These are phyloP conservation scores for Macrophya alboannulata DNA, from an alignment of 2,888 invertebrate species.

Conservation along the genomic window DNA sequence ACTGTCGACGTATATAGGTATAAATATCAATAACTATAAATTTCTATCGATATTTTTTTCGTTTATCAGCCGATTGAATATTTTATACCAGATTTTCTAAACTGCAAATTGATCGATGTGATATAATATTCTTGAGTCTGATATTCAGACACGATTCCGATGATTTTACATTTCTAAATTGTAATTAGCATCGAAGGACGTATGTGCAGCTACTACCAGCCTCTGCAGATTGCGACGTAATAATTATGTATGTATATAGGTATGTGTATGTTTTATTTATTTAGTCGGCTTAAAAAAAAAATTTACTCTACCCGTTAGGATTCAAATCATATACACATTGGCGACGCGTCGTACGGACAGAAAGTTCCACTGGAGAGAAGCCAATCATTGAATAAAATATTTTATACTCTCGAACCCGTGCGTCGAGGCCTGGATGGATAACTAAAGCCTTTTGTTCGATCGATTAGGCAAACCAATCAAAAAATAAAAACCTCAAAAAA, in stretches of 20 bases:
- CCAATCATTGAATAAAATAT: conserved; percentile 34
- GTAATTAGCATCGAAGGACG: conserved; percentile 22
- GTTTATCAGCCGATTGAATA: too few species aligned
- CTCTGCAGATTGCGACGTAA: conserved; percentile 10
- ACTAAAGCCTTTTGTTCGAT: neutral
- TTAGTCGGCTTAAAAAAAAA: conserved; percentile 9
- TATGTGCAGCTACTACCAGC: neutral
- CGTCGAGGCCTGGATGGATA: neutral
- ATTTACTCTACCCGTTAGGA: conserved; percentile 5
- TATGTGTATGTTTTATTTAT: conserved; percentile 31
- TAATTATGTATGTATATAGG: neutral
- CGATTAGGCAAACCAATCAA: neutral
- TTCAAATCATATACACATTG: conserved; percentile 41
- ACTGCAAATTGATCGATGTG: neutral
- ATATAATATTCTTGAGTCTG: neutral
- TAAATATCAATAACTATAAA: too few species aligned
- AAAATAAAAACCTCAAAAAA: neutral
- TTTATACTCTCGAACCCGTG: neutral
- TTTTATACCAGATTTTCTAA: neutral
- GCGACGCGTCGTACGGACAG: conserved; percentile 23
- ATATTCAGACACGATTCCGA: neutral
- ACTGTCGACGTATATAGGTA: neutral
- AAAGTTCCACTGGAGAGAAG: conserved; percentile 40
- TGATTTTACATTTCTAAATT: neutral
- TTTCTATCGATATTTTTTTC: too few species aligned